phyloP scores from a whole-genome alignment of 2,888 invertebrate genomes.

The Aromia moschata region DNA sequence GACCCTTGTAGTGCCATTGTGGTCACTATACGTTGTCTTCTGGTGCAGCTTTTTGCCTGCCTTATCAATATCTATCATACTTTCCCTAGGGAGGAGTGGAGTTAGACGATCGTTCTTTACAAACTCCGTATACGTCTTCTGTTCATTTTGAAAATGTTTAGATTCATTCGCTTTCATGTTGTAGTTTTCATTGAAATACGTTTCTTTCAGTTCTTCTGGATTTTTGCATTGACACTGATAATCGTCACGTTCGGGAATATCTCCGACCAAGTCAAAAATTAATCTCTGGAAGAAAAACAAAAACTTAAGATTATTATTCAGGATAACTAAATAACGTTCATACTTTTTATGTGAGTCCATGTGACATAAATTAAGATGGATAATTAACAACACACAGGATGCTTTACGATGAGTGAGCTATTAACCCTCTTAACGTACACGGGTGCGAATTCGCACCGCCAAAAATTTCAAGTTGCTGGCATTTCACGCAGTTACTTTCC shows the following conservation, averaged over 20 bases:
- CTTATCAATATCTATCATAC: not conserved
- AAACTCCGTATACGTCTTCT: constrained; percentile 3
- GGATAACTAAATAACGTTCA: no score
- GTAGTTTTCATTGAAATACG: not conserved
- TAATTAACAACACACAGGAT: no score
- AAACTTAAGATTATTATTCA: no score
- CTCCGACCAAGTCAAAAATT: constrained; percentile 58
- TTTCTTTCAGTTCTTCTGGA: not conserved
- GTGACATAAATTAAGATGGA: no score
- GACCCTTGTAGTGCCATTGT: constrained; percentile 58
- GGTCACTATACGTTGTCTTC: constrained; percentile 42
- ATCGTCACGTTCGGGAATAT: constrained; percentile 46
- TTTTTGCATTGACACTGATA: constrained; percentile 28
- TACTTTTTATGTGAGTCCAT: no score
- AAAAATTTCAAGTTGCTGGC: no score
- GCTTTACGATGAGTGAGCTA: no score
- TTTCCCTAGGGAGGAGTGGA: not conserved
- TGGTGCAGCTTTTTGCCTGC: constrained; percentile 27
- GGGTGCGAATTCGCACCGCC: no score
- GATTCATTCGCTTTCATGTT: constrained; percentile 50
- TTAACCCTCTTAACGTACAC: no score
- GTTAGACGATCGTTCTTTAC: not conserved
- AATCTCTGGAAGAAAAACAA: constrained; percentile 49
- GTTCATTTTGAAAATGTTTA: constrained; percentile 27
- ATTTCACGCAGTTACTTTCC: no score